These are phyloP conservation scores for Barnardius zonarius DNA, from an alignment of 2,113 vertebrate species.

Conservation along the genomic window DNA sequence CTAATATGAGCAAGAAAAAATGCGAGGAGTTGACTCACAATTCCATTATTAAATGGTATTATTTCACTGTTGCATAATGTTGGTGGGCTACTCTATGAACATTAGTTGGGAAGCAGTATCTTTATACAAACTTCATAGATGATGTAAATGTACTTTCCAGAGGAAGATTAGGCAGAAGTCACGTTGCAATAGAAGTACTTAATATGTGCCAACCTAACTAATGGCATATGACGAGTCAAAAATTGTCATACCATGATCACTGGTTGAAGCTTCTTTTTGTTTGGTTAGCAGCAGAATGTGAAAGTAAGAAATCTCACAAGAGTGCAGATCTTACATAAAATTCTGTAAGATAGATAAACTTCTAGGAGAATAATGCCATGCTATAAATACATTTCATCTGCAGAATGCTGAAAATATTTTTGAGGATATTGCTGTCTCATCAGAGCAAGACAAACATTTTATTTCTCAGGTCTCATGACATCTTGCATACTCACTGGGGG, in stretches of 20 bases:
- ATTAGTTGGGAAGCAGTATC: neutral
- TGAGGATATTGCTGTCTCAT: neutral
- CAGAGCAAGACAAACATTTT: constrained; percentile 3
- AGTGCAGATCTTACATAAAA: neutral
- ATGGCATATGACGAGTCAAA: neutral
- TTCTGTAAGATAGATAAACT: neutral
- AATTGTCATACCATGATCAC: neutral
- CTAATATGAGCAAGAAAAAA: neutral
- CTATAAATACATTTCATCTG: neutral
- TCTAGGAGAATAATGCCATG: neutral
- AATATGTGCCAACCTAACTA: neutral
- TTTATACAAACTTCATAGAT: neutral
- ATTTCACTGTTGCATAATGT: neutral
- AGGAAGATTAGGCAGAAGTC: neutral
- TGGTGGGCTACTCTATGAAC: neutral
- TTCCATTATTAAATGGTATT: neutral
- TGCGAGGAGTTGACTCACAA: neutral
- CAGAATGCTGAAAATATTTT: neutral
- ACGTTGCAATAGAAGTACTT: neutral
- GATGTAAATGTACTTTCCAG: neutral
- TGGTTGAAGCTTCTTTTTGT: neutral
- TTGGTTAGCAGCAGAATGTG: neutral
- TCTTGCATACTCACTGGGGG: neutral
- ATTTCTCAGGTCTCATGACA: neutral
- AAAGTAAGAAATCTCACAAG: neutral